Evolutionary conservation across 2,888 invertebrate genomes (phyloP).

Genomic region (Mimas tiliae): DNA sequence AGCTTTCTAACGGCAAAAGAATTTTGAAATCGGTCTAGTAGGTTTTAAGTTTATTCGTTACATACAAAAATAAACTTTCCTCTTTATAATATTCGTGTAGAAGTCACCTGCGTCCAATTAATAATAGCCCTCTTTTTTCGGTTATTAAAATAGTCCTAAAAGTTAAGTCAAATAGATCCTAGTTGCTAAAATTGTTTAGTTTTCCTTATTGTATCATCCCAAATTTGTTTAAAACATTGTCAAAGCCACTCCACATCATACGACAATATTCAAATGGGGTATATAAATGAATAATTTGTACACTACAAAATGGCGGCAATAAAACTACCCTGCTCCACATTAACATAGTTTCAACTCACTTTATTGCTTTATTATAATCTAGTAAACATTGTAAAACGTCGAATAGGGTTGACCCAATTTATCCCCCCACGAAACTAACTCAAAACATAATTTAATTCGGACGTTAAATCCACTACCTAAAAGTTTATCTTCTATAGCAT

Average conservation of each 20-base stretch:
- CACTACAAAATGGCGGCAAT: constrained; percentile 23
- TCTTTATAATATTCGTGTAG: too few species aligned
- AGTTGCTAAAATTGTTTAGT: background rate
- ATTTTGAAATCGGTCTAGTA: too few species aligned
- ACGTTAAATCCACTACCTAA: constrained; percentile 40
- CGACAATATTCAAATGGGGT: constrained; percentile 24
- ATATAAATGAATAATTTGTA: constrained; percentile 25
- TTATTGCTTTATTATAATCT: constrained; percentile 46
- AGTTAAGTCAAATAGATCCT: too few species aligned
- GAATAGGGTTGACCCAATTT: constrained; percentile 31
- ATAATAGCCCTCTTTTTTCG: too few species aligned
- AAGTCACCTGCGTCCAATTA: too few species aligned
- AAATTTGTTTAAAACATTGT: background rate
- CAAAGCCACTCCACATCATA: constrained; percentile 10
- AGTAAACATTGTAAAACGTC: constrained; percentile 39
- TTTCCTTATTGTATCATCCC: background rate
- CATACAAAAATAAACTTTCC: too few species aligned
- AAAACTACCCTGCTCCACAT: constrained; percentile 34
- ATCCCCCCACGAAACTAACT: constrained; percentile 41
- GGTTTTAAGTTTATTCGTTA: too few species aligned
- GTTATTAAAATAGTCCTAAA: too few species aligned
- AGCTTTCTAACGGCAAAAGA: too few species aligned
- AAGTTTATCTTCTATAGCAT: constrained; percentile 41
- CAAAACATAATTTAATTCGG: constrained; percentile 39
- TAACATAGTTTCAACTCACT: constrained; percentile 46